Evolutionary conservation across 2,113 vertebrate genomes (phyloP).

Genomic region (Brachyistius frenatus): DNA sequence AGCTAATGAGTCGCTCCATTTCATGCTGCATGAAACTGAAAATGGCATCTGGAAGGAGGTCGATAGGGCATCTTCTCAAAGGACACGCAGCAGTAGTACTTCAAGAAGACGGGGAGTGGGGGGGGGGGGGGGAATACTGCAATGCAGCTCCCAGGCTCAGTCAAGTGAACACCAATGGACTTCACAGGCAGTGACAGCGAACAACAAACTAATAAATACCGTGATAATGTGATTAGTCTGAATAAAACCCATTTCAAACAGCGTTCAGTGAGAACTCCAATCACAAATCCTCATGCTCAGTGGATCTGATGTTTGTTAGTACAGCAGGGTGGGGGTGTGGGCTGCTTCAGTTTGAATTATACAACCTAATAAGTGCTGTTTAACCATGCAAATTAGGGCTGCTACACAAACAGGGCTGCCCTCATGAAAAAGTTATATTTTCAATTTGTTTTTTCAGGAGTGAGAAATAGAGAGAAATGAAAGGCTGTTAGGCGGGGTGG

Average conservation of each 20-base stretch:
- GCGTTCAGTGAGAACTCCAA: conserved; percentile 40
- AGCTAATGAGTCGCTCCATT: conserved; percentile 64
- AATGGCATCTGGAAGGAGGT: conserved; percentile 68
- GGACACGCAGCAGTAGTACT: conserved; percentile 45
- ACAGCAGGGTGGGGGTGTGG: conserved; percentile 14
- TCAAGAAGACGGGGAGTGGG: background rate
- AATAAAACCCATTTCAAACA: conserved; percentile 51
- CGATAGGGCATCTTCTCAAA: conserved; percentile 67
- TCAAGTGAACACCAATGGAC: conserved; percentile 31
- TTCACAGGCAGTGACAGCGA: conserved; percentile 55
- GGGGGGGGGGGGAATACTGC: conserved; percentile 50
- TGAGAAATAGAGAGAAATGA: conserved; percentile 48
- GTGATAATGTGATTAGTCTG: conserved; percentile 51
- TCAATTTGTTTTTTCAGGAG: conserved; percentile 52
- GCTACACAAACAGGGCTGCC: conserved; percentile 45
- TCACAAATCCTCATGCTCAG: conserved; percentile 48
- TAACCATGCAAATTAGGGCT: conserved; percentile 71
- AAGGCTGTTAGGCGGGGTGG: conserved; percentile 18
- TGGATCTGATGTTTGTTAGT: conserved; percentile 54
- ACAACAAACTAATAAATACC: conserved; percentile 47
- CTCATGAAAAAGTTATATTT: conserved; percentile 43
- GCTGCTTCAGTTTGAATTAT: conserved; percentile 64
- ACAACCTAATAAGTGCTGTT: conserved; percentile 66
- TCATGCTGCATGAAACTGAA: conserved; percentile 69
- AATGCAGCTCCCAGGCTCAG: conserved; percentile 71